Percentiles rank a stretch among this genome's conserved stretches.
Evolutionary conservation across 2,797 vertebrate genomes (phyloP).

Genomic region (Ciconia nigra): DNA sequence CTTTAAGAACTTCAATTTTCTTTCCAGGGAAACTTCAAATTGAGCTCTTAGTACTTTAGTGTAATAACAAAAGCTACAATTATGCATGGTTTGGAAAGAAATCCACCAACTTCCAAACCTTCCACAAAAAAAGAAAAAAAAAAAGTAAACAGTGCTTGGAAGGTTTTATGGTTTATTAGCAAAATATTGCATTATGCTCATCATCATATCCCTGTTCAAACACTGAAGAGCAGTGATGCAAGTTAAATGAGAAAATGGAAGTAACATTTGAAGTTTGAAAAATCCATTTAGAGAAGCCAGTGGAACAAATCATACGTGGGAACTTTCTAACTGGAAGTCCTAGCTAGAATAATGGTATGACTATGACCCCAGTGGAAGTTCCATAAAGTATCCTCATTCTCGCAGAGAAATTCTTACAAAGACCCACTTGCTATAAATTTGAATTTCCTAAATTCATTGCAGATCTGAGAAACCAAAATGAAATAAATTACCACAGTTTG

Average conservation of each 20-base stretch:
- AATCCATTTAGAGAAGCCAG: constrained; percentile 40
- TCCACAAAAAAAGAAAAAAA: background rate
- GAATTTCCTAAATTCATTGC: constrained; percentile 55
- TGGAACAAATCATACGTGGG: constrained; percentile 39
- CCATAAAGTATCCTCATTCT: constrained; percentile 48
- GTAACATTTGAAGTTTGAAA: constrained; percentile 40
- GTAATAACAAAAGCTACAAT: background rate
- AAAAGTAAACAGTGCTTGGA: background rate
- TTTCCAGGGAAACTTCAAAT: constrained; percentile 10
- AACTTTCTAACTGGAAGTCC: constrained; percentile 43
- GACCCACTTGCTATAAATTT: constrained; percentile 56
- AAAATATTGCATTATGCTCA: constrained; percentile 14
- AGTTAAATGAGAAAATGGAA: constrained; percentile 42
- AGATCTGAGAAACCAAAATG: constrained; percentile 61
- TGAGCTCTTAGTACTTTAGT: background rate
- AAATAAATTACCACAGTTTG: constrained; percentile 63
- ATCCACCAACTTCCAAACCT: background rate
- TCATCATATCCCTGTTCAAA: constrained; percentile 12
- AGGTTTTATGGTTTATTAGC: constrained; percentile 45
- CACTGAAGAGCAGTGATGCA: background rate
- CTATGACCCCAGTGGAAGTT: constrained; percentile 29
- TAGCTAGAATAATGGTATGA: constrained; percentile 50
- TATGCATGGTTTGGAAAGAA: background rate
- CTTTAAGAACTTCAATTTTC: constrained; percentile 9
- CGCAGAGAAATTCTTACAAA: constrained; percentile 43